A percentile compares a stretch with the other conserved stretches of the same genome.
phyloP scores from a whole-genome alignment of 2,113 vertebrate genomes.

The Sorex fumeus region DNA sequence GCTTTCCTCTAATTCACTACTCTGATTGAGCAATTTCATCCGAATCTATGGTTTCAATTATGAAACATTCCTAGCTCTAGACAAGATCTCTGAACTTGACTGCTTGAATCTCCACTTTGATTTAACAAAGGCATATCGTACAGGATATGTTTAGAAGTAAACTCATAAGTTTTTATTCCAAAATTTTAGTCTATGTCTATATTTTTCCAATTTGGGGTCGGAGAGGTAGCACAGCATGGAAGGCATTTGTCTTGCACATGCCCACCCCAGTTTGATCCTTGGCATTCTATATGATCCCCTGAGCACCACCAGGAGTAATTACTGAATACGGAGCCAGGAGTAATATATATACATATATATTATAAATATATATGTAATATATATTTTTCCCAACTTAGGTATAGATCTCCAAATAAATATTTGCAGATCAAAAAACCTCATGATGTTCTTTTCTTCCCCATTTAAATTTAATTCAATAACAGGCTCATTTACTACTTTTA shows the following conservation, averaged over 20 bases:
- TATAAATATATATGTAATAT: too few species aligned
- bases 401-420: background rate
- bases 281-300: too few species aligned
- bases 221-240: too few species aligned
- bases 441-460: background rate
- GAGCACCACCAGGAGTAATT: too few species aligned
- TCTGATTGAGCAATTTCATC: constrained; percentile 54
- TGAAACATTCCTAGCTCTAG: constrained; percentile 62
- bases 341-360: too few species aligned
- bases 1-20: constrained; percentile 54
- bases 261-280: too few species aligned
- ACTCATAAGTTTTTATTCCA: background rate
- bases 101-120: constrained; percentile 68
- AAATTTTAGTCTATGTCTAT: constrained; percentile 13
- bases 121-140: constrained; percentile 58
- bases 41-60: constrained; percentile 79
- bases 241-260: too few species aligned
- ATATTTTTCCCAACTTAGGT: too few species aligned
- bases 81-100: constrained; percentile 56
- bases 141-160: background rate
- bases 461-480: background rate
- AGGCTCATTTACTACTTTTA: background rate
- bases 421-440: constrained; percentile 30
- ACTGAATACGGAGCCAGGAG: too few species aligned
- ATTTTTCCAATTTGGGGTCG: background rate